A percentile compares a stretch with the other conserved stretches of the same genome.
Conservation (phyloP, 2,888 invertebrate genomes). For the Aproaerema taeniolella region DNA sequence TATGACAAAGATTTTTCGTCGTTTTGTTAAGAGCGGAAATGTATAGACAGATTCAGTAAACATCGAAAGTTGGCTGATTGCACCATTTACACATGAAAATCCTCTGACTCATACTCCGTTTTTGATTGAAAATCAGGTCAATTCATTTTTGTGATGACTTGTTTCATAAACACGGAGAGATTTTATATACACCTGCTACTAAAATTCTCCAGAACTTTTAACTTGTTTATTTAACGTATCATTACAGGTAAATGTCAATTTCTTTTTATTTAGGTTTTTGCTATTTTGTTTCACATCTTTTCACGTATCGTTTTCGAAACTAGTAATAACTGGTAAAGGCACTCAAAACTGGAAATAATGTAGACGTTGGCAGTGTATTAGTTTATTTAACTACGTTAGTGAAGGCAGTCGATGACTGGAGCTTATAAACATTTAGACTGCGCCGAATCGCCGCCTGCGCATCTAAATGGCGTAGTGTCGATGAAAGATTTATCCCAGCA, state of each 20-base stretch:
- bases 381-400: constrained; percentile 53
- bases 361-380: constrained; percentile 33
- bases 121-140: constrained; percentile 49
- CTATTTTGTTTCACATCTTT: no score
- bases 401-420: constrained; percentile 52
- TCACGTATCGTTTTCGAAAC: no score
- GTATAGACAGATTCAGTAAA: constrained; percentile 53
- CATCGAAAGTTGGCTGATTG: no score
- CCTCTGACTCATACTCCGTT: constrained; percentile 48
- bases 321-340: no score
- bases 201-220: no score
- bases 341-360: background rate
- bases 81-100: no score
- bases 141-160: no score
- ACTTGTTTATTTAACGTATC: no score
- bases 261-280: no score
- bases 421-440: constrained; percentile 59
- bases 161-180: no score
- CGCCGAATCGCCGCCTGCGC: constrained; percentile 30
- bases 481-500: constrained; percentile 58
- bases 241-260: no score
- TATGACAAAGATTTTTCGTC: constrained; percentile 22
- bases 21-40: constrained; percentile 34
- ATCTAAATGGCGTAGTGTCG: constrained; percentile 36
- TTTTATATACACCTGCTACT: no score